A percentile compares a stretch with the other conserved stretches of the same genome.
These are phyloP conservation scores for Vimba vimba DNA, from an alignment of 2,113 vertebrate genomes.

Conservation along the genomic window DNA sequence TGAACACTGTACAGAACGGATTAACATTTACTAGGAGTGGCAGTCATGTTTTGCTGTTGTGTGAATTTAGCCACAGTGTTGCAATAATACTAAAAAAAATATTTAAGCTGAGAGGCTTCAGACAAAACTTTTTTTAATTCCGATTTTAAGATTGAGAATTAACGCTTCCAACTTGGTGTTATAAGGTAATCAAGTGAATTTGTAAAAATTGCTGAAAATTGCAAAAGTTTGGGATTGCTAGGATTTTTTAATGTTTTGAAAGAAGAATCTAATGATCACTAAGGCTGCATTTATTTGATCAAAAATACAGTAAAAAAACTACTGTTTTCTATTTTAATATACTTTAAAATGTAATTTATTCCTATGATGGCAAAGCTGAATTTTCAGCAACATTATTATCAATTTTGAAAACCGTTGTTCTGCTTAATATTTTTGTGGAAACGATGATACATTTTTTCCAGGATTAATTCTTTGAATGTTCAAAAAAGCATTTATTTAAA, in stretches of 20 bases:
- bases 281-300: neutral
- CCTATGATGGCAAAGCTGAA: neutral
- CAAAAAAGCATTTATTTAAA: neutral
- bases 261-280: neutral
- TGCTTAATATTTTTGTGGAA: neutral
- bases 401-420: neutral
- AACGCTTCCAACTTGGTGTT: neutral
- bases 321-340: neutral
- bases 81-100: neutral
- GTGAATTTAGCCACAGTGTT: too few relatives aligned
- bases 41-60: too few relatives aligned
- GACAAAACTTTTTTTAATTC: neutral
- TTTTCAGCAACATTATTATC: too few relatives aligned
- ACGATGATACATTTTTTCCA: neutral
- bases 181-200: neutral
- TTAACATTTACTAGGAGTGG: too few relatives aligned
- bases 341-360: neutral
- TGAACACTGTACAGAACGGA: too few relatives aligned
- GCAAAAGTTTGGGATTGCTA: neutral
- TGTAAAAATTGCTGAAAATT: neutral
- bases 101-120: neutral
- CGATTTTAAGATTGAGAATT: neutral
- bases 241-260: neutral
- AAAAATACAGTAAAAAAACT: neutral
- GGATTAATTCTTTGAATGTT: neutral